Evolutionary conservation across 2,888 invertebrate genomes (phyloP), one percentile per base, ranked within the genome.

Genomic region (Phortica okadai): DNA sequence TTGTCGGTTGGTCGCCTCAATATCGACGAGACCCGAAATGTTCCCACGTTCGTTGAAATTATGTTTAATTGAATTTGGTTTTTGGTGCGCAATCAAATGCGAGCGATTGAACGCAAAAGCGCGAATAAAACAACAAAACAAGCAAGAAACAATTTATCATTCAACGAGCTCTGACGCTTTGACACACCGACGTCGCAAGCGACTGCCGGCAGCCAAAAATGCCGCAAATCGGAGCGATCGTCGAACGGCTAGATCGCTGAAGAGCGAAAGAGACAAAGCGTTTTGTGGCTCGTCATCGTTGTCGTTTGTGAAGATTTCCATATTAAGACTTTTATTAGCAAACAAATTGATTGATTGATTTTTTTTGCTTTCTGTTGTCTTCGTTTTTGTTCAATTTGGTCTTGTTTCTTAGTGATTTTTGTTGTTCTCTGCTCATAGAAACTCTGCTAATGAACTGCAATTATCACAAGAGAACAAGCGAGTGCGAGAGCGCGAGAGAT

Each of bases 291-390:
- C 50, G 50, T 11, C 14, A 33, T 33, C 33, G 8, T 62, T 25
- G 4, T 33, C 33, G 8, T 62, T 25, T 62, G 21, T 7, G 16
- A 16, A 11, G 62, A 72, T 78, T 74, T 78, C 86, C 88, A 77
- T 83, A 87, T 85, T 85, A 81, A 83, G 86, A 79, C 78, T 74
- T 82, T 82, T 88, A 87, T 87, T 87, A 82, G 87, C 83, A 84
- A 83, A 85, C 85, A 88, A 85, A 86, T 86, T 87, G 84, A 84
- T 87, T 84, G 82, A 87, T 85, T 84, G 81, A 76, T 81, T 76
- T 66, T 44, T 33, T 77, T 69, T 64, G 76, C 79, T 75, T 77
- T 56, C 16, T 42, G n/a, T 58, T 25, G 25, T 59, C 21, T 62
- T 50, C 41, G 50, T 25, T 66, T 54, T 66, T 74, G 11, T 33